Conservation (phyloP, 2,888 invertebrate genomes). For the Ethmia dodecea region DNA sequence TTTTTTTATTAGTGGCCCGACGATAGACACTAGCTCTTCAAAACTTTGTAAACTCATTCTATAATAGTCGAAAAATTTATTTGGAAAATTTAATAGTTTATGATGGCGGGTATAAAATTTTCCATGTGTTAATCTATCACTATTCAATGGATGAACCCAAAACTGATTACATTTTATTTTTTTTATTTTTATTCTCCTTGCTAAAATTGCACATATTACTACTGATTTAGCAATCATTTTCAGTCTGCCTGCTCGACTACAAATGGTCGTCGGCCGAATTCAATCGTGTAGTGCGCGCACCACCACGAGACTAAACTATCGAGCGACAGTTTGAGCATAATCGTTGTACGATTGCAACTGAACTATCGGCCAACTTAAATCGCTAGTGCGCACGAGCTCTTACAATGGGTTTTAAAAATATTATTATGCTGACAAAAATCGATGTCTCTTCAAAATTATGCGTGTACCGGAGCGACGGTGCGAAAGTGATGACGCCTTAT, state of each 20-base stretch:
- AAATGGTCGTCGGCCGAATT: not conserved
- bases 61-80: not conserved
- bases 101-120: not conserved
- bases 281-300: not conserved
- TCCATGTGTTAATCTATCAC: not conserved
- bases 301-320: not conserved
- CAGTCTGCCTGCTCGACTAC: not conserved
- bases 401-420: too few relatives aligned
- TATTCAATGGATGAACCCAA: not conserved
- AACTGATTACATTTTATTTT: not conserved
- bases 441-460: too few relatives aligned
- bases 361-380: too few relatives aligned
- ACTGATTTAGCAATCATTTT: not conserved
- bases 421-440: too few relatives aligned
- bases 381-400: too few relatives aligned
- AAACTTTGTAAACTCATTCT: not conserved
- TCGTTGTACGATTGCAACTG: too few relatives aligned
- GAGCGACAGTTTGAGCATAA: too few relatives aligned
- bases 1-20: not conserved
- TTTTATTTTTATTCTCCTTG: not conserved
- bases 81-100: too few relatives aligned
- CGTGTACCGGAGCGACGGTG: too few relatives aligned
- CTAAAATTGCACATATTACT: not conserved
- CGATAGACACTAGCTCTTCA: not conserved
- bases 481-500: too few relatives aligned